A percentile compares a stretch with the other conserved stretches of the same genome.
These are phyloP conservation scores for Myiozetetes cayanensis DNA, from an alignment of 2,113 vertebrate genomes.

Conservation along the genomic window DNA sequence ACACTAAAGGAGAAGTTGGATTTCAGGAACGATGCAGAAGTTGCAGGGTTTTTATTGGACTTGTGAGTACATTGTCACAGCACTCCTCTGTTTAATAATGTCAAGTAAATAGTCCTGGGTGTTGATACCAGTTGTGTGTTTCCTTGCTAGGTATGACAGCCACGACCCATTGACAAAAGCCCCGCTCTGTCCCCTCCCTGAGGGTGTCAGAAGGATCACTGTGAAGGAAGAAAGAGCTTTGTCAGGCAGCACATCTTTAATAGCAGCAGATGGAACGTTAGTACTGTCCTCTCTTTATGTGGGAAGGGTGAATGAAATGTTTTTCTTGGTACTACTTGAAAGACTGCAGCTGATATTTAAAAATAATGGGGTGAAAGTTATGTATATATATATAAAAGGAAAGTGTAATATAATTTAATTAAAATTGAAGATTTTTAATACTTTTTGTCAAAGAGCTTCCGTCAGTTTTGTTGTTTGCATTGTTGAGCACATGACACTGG, in stretches of 20 bases:
- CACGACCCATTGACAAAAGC: fast-evolving
- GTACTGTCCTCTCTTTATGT: not conserved
- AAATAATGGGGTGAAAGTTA: not conserved
- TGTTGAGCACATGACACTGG: not conserved
- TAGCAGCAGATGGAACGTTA: slow-evolving; percentile 18
- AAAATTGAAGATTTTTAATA: not conserved
- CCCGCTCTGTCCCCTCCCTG: not conserved
- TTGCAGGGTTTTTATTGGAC: slow-evolving; percentile 23
- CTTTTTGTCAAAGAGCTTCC: not conserved
- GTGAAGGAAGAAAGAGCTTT: not conserved
- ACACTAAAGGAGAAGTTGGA: not conserved
- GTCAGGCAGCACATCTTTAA: not conserved
- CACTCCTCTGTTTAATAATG: not conserved
- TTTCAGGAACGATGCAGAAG: not conserved
- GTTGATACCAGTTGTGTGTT: not conserved
- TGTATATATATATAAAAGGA: not conserved
- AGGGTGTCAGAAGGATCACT: not conserved
- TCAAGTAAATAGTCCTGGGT: not conserved
- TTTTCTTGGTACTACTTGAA: not conserved
- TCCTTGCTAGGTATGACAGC: slow-evolving; percentile 16
- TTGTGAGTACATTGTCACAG: not conserved
- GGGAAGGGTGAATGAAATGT: not conserved
- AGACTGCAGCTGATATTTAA: fast-evolving
- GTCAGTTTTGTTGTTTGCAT: not conserved
- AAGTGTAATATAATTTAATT: not conserved